Evolutionary conservation across 64 coral and sea anemone genomes (phyloP).

Genomic region (Hydrozoanthus tunicans): DNA sequence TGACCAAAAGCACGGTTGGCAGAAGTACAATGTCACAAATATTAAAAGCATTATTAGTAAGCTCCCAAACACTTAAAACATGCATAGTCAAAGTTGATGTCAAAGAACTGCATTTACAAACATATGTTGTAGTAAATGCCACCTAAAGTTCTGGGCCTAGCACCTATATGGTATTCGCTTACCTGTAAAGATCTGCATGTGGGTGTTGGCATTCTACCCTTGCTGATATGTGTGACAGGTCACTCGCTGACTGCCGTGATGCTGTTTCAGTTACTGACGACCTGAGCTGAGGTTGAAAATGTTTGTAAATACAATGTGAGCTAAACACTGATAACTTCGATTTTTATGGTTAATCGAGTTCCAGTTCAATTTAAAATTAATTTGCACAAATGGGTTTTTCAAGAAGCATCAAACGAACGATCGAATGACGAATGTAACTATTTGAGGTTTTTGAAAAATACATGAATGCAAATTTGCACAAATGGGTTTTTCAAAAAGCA

Average conservation of each 20-base stretch:
- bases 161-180: neutral
- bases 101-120: too few species aligned
- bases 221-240: slow-evolving; percentile 70
- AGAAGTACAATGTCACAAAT: neutral
- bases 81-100: too few species aligned
- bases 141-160: too few species aligned
- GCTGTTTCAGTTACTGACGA: slow-evolving; percentile 70
- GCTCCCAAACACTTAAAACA: neutral
- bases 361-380: too few species aligned
- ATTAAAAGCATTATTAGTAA: neutral
- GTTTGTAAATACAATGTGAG: neutral
- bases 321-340: neutral
- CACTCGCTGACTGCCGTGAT: slow-evolving; percentile 45
- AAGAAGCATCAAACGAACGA: too few species aligned
- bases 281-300: slow-evolving; percentile 26
- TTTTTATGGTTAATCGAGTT: too few species aligned
- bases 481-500: too few species aligned
- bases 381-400: too few species aligned
- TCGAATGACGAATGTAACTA: too few species aligned
- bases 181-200: slow-evolving; percentile 92
- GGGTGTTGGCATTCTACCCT: slow-evolving; percentile 93
- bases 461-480: too few species aligned
- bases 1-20: neutral
- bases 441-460: too few species aligned
- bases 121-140: neutral